Base-by-base conservation (phyloP, 2,797 vertebrate genomes). In the Amniataba percoides region DNA sequence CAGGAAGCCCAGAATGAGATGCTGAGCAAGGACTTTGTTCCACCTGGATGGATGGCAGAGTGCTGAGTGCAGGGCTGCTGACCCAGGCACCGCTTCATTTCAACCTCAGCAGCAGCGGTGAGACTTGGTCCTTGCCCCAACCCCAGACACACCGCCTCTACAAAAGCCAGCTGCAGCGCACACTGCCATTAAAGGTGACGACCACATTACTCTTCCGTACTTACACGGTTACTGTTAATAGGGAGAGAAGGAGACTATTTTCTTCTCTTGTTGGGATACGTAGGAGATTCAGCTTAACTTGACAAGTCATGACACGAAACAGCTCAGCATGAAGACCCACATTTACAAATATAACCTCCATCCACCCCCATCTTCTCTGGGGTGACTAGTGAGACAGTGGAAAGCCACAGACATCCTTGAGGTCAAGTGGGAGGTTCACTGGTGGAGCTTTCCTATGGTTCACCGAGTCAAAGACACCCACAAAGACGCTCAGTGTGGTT, bases 31-130 rank as follows among this genome's bases (percentile, higher is more conserved):
- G 93, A 90, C 89, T 89, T 88, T 92, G 92, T 94, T 95, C 88
- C 91, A 94, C 90, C 90, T 92, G 90, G 89, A 85, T 91, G 93
- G 87, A 80, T 93, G 88, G 88, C 87, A 90, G 89, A 89, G 91
- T 91, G 94, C 89, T 93, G 92, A 88, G 87, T 89, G 89, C 78
- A 90, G 79, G 75, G 87, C 86, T 93, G 92, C 94, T 95, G 94
- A 95, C 91, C 95, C 91, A 91, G 86, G 90, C 82, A 85, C 74
- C 49, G 71, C 87, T 92, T 91, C 88, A 93, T 91, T 93, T 91
- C 87, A 92, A 83, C 84, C 90, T 84, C 85, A 86, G 87, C 85
- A 85, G 86, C 76, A 87, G 85, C 84, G 71, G 77, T 57, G 80
- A 88, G 78, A 80, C 60, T 69, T 25, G 66, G 71, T 78, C 80